Evolutionary conservation across 2,888 invertebrate genomes (phyloP).

Genomic region (Polyommatus iphigenia): DNA sequence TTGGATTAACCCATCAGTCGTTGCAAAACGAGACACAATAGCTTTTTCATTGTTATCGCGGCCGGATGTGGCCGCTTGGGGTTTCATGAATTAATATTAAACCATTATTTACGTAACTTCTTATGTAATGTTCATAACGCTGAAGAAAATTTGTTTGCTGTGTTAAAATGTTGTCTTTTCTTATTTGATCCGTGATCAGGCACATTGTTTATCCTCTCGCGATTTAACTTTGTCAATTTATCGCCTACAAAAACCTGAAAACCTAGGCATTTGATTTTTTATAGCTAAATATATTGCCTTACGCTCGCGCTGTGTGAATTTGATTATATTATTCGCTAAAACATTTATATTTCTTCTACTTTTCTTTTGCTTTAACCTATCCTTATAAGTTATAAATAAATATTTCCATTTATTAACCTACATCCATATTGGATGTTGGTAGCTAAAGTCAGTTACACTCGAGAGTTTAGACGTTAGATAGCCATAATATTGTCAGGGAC

Average conservation of each 20-base stretch:
- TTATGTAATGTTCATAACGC: neutral
- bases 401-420: neutral
- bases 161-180: neutral
- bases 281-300: no score
- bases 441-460: conserved; percentile 11
- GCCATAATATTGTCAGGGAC: conserved; percentile 18
- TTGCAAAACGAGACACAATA: no score
- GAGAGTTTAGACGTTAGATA: conserved; percentile 16
- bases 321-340: no score
- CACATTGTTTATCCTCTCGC: neutral
- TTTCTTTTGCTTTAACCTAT: no score
- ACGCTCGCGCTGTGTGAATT: no score
- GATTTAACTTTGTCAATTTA: neutral
- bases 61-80: no score
- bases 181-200: neutral
- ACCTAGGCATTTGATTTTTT: neutral
- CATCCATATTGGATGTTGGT: neutral
- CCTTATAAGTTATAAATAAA: neutral
- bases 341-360: no score
- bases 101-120: neutral
- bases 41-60: no score
- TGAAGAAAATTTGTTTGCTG: neutral
- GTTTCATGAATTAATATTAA: neutral
- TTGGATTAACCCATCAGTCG: no score
- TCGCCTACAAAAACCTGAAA: neutral